Evolutionary conservation across 2,113 vertebrate genomes (phyloP), one percentile per base, ranked within the genome.

Genomic region (Dermatemys mawii): DNA sequence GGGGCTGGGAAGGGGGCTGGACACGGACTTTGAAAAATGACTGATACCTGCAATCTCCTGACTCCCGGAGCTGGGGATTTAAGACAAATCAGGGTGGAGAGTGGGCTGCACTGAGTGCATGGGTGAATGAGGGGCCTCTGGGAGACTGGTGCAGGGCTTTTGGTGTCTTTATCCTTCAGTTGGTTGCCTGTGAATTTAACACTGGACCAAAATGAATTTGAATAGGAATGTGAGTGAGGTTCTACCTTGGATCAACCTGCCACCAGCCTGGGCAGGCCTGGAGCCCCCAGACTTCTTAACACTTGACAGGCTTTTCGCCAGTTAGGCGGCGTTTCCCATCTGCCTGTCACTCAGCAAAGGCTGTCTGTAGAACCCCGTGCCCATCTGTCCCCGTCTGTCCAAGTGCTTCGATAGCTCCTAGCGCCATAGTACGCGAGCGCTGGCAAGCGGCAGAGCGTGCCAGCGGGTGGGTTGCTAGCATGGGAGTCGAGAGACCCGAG

Each of bases 111-210:
- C 35, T 3, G 60, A 67, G 35, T n/a, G 16, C n/a, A 6, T 70
- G 17, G 35, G 63, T 67, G 35, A 67, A 5, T 4, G 7, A 67
- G 63, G 60, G 60, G 60, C 60, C 32, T 29, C 27, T 32, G 57
- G 57, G 57, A 60, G 29, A 60, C 10, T 6, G 13, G 29, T 16
- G 32, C 60, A 3, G 32, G 63, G 19, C 63, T 67, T n/a, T n/a
- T 4, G 35, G n/a, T 29, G 8, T 8, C 35, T n/a, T n/a, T n/a
- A n/a, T 4, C 4, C 5, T 22, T 70, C 21, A n/a, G 1, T n/a
- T 38, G 60, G 60, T 13, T 13, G 29, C 7, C n/a, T 3, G 17
- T 19, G 63, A 70, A 70, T 35, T 10, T 38, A 2, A 7, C 35
- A 10, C 22, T 21, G 63, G 63, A 5, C 63, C 63, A 10, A 11